A percentile compares a stretch with the other conserved stretches of the same genome.
These are phyloP conservation scores for Lucinisca nassula DNA, from an alignment of 2,888 invertebrate species.

Conservation along the genomic window DNA sequence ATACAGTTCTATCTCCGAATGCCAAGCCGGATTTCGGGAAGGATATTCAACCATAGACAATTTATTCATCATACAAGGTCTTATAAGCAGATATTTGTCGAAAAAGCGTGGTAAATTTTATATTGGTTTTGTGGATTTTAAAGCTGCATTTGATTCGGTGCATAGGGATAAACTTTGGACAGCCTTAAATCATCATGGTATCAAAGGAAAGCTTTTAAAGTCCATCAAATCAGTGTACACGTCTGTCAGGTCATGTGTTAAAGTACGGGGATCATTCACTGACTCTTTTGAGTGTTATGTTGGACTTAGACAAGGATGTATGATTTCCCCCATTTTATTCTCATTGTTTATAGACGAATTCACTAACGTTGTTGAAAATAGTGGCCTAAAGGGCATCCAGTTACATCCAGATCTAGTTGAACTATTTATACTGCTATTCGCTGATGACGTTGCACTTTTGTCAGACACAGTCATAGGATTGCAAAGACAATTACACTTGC, in stretches of 20 bases:
- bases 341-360: slow-evolving; percentile 25
- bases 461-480: slow-evolving; percentile 48
- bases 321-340: slow-evolving; percentile 33
- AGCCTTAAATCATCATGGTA: not conserved
- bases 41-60: slow-evolving; percentile 22
- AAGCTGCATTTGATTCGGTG: slow-evolving; percentile 1
- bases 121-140: not conserved
- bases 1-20: not conserved
- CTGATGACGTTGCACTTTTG: slow-evolving; percentile 54
- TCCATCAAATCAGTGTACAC: slow-evolving; percentile 19
- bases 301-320: slow-evolving; percentile 36
- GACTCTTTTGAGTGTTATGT: slow-evolving; percentile 27
- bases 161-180: not conserved
- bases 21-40: slow-evolving; percentile 4
- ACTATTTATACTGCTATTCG: slow-evolving; percentile 49
- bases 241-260: slow-evolving; percentile 26
- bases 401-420: not conserved
- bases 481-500: slow-evolving; percentile 42
- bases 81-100: not conserved
- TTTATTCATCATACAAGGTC: not conserved
- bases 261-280: not conserved
- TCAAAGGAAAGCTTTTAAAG: not conserved
- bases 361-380: not conserved
- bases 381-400: slow-evolving; percentile 26
- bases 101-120: not conserved